Percentiles rank a stretch among this genome's conserved stretches.
phyloP scores from a whole-genome alignment of 2,113 vertebrate species.

The Myotis lucifugus region DNA sequence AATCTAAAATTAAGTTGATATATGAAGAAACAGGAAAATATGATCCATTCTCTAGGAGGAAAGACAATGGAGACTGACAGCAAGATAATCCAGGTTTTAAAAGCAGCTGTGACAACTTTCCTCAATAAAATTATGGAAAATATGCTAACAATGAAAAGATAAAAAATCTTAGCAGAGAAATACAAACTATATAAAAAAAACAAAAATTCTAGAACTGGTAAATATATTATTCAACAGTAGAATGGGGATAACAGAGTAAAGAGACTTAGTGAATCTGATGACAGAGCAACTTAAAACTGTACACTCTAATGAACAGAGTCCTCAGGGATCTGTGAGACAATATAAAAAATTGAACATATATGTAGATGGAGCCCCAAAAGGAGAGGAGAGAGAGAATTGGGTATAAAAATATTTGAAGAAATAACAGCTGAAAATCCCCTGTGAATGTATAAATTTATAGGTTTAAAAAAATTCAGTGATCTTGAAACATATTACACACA shows the following conservation, averaged over 20 bases:
- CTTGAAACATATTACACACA: not conserved
- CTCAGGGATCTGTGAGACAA: not conserved
- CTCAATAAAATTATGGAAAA: slow-evolving; percentile 9
- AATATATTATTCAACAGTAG: not conserved
- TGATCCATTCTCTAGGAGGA: not conserved
- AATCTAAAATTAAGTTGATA: not conserved
- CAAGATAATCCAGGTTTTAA: not conserved
- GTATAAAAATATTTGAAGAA: slow-evolving; percentile 9
- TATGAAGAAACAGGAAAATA: not conserved
- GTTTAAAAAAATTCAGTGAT: not conserved
- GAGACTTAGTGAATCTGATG: not conserved
- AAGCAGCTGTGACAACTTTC: not conserved
- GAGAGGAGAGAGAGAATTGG: not conserved
- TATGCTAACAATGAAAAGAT: not conserved
- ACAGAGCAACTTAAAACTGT: not conserved
- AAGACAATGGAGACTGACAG: not conserved
- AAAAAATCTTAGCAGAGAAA: not conserved
- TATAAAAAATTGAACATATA: not conserved
- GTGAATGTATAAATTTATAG: not conserved
- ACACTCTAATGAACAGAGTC: not conserved
- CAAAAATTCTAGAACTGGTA: not conserved
- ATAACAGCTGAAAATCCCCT: not conserved
- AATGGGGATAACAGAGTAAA: not conserved
- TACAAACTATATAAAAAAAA: not conserved
- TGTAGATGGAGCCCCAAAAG: not conserved